These are phyloP conservation scores for Pipa parva DNA, from an alignment of 2,113 vertebrate species.

Conservation along the genomic window DNA sequence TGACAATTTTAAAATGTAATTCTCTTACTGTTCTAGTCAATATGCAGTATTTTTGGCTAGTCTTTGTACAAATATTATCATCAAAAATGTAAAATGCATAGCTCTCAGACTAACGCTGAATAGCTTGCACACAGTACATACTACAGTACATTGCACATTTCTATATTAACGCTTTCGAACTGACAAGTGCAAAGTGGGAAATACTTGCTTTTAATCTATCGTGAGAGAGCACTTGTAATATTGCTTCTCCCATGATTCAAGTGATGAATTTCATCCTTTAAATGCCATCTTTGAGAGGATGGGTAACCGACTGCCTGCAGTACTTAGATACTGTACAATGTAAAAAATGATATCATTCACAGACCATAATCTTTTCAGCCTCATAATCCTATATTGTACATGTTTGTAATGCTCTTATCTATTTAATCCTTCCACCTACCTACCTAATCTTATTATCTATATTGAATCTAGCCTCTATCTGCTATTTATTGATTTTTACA, in stretches of 20 bases:
- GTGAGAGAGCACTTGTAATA: background rate
- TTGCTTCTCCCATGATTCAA: background rate
- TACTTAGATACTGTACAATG: background rate
- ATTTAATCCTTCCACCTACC: conserved; percentile 32
- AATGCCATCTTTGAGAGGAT: background rate
- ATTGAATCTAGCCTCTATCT: conserved; percentile 38
- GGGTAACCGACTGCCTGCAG: background rate
- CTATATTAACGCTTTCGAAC: background rate
- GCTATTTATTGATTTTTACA: conserved; percentile 36
- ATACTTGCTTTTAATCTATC: conserved; percentile 7
- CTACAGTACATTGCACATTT: background rate
- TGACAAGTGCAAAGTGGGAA: background rate
- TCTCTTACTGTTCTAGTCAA: too few species aligned
- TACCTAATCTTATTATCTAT: conserved; percentile 41
- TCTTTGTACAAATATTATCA: too few species aligned
- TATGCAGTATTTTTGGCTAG: too few species aligned
- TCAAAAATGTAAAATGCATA: too few species aligned
- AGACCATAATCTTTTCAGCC: conserved; percentile 29
- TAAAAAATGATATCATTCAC: conserved; percentile 30
- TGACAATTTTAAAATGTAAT: too few species aligned
- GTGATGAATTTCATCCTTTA: background rate
- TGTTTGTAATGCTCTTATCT: conserved; percentile 41
- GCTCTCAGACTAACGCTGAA: too few species aligned
- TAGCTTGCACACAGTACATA: too few species aligned
- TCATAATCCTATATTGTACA: conserved; percentile 39